phyloP scores from a whole-genome alignment of 2,888 invertebrate species.

The Rhingia campestris region DNA sequence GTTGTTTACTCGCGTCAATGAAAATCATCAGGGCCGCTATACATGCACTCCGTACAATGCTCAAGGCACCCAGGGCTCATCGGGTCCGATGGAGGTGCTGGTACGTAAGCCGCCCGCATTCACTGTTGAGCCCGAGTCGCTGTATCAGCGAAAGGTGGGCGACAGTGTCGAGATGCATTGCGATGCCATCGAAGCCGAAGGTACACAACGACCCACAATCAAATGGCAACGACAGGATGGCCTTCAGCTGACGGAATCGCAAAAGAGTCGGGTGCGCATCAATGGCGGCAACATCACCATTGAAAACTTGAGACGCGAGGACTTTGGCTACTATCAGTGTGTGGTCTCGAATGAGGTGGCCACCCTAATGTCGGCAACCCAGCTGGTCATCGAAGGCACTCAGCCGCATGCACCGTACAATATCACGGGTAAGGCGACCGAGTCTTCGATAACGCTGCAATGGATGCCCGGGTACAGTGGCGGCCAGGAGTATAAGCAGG shows the following conservation, averaged over 20 bases:
- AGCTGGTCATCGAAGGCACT: slow-evolving; percentile 95
- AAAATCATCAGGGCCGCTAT: slow-evolving; percentile 96
- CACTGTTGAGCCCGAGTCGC: slow-evolving; percentile 93
- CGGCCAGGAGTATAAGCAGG: slow-evolving; percentile 96
- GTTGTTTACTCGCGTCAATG: slow-evolving; percentile 94
- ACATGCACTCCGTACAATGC: slow-evolving; percentile 98
- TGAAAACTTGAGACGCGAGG: slow-evolving; percentile 91
- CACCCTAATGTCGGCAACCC: slow-evolving; percentile 95
- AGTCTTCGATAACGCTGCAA: slow-evolving; percentile 94
- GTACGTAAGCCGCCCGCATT: slow-evolving; percentile 97
- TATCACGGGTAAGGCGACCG: slow-evolving; percentile 93
- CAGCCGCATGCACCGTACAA: slow-evolving; percentile 99
- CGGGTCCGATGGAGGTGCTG: slow-evolving; percentile 91
- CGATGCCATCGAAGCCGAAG: slow-evolving; percentile 95
- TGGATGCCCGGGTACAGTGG: slow-evolving; percentile 98
- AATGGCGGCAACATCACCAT: slow-evolving; percentile 96
- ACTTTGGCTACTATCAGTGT: slow-evolving; percentile 98
- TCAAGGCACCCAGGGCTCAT: slow-evolving; percentile 96
- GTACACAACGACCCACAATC: slow-evolving; percentile 94
- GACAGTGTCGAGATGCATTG: slow-evolving; percentile 97
- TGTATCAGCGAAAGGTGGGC: slow-evolving; percentile 95
- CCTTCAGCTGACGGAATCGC: slow-evolving; percentile 86
- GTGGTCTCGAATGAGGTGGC: slow-evolving; percentile 97
- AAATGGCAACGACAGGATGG: slow-evolving; percentile 95
- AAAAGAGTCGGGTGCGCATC: slow-evolving; percentile 90